Evolutionary conservation across 2,797 vertebrate genomes (phyloP), one percentile per base, ranked within the genome.

Genomic region (Poecile montanus): DNA sequence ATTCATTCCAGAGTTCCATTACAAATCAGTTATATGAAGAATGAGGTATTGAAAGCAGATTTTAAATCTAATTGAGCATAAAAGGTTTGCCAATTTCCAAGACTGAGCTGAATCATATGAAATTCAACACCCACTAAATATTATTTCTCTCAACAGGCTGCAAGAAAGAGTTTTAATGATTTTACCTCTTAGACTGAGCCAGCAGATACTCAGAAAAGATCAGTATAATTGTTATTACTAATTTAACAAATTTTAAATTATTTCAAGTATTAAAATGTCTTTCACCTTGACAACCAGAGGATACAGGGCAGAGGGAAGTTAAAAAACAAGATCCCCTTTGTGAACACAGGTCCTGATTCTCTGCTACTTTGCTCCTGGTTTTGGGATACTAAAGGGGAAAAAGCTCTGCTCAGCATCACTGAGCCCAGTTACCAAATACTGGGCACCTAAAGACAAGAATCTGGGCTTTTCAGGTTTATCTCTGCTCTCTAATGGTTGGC

Each of bases 51-150:
- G 89, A 88, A 94, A 89, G 68, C 44, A 90, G 94, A 89, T 90
- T 84, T 91, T 66, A 88, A 71, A 84, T 80, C 87, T 87, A 88
- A 87, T 68, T 93, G 83, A 88, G 66, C 83, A 93, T 85, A 92
- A 93, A 80, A 71, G 78, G 71, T 79, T 88, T 93, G 81, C 89
- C 91, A 95, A 42, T 91, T 95, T 96, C 89, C 76, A 79, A 72
- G 88, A 89, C 94, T 50, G 66, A 92, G 79, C 56, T 91, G 85
- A 96, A 93, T 89, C 72, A 76, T 65, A 87, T 38, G 91, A 96
- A 93, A 96, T 94, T 96, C 93, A 96, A 94, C 93, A 94, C 83
- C 88, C 88, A 71, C 95, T 93, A 91, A 95, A 93, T 94, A 95
- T 90, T 93, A 85, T 94, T 97, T 95, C 77, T 94, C 88, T 94